A percentile compares a stretch with the other conserved stretches of the same genome.
Evolutionary conservation across 2,797 vertebrate genomes (phyloP).

Genomic region (Betta splendens): DNA sequence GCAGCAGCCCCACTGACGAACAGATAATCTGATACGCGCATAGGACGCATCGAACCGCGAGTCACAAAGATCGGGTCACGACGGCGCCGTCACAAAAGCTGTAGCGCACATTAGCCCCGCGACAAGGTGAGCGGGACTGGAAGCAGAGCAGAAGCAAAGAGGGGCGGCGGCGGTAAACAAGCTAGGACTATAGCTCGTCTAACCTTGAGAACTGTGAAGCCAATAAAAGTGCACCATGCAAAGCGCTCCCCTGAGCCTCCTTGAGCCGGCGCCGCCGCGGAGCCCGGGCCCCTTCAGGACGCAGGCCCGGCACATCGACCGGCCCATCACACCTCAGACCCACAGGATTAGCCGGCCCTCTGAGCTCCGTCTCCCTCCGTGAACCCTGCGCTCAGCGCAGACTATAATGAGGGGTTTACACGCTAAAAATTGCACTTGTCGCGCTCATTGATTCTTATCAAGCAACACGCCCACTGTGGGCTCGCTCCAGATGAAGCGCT

Average conservation of each 20-base stretch:
- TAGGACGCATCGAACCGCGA: background rate
- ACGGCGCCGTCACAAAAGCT: background rate
- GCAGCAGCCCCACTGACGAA: constrained; percentile 7
- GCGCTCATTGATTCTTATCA: constrained; percentile 67
- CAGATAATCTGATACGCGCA: constrained; percentile 7
- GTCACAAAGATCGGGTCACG: background rate
- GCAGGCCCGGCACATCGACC: constrained; percentile 73
- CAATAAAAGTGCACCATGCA: constrained; percentile 60
- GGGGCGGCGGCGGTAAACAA: constrained; percentile 23
- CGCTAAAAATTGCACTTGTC: constrained; percentile 57
- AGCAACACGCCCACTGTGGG: constrained; percentile 33
- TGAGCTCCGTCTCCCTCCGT: constrained; percentile 60
- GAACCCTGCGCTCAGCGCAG: constrained; percentile 68
- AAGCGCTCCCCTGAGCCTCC: constrained; percentile 71
- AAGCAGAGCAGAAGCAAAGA: constrained; percentile 7
- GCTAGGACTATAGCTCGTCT: constrained; percentile 61
- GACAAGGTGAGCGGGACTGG: constrained; percentile 16
- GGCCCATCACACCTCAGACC: constrained; percentile 75
- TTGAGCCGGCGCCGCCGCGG: constrained; percentile 57
- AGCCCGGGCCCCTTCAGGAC: constrained; percentile 66
- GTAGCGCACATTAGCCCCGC: background rate
- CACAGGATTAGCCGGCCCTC: constrained; percentile 73
- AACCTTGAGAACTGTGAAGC: constrained; percentile 72
- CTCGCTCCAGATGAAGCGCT: constrained; percentile 45
- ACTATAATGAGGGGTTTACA: constrained; percentile 72